Evolutionary conservation across 2,113 vertebrate species (phyloP).

Genomic region (Oryctolagus cuniculus): DNA sequence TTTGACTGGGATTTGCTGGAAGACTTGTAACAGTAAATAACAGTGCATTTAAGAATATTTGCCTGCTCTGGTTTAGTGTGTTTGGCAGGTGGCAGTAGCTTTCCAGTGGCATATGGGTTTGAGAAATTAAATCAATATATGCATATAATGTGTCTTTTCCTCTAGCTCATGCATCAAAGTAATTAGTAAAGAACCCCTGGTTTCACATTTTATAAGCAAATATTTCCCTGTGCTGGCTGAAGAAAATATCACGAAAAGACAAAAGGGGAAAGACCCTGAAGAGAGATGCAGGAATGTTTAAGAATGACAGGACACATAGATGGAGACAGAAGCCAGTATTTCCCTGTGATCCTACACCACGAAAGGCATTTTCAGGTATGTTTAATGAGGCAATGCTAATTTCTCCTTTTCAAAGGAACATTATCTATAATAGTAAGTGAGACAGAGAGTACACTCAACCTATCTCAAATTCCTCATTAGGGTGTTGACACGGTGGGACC

Average conservation of each 20-base stretch:
- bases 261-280: background rate
- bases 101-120: slow-evolving; percentile 78
- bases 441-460: background rate
- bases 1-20: slow-evolving; percentile 85
- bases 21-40: slow-evolving; percentile 74
- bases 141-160: slow-evolving; percentile 65
- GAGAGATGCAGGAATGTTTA: slow-evolving; percentile 55
- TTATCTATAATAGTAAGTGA: background rate
- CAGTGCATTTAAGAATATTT: slow-evolving; percentile 74
- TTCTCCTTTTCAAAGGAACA: slow-evolving; percentile 49
- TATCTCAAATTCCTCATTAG: background rate
- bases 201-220: slow-evolving; percentile 62
- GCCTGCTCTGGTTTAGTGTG: slow-evolving; percentile 71
- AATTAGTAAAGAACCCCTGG: slow-evolving; percentile 71
- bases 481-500: no score
- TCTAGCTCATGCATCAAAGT: slow-evolving; percentile 70
- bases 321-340: background rate
- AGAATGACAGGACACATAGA: background rate
- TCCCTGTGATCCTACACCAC: background rate
- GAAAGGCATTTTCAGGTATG: background rate
- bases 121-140: slow-evolving; percentile 85
- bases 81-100: slow-evolving; percentile 77
- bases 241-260: slow-evolving; percentile 43
- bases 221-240: background rate
- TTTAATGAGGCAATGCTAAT: background rate